A percentile compares a stretch with the other conserved stretches of the same genome.
These are phyloP conservation scores for Parnassius smintheus DNA, from an alignment of 2,888 invertebrate genomes.

Conservation along the genomic window DNA sequence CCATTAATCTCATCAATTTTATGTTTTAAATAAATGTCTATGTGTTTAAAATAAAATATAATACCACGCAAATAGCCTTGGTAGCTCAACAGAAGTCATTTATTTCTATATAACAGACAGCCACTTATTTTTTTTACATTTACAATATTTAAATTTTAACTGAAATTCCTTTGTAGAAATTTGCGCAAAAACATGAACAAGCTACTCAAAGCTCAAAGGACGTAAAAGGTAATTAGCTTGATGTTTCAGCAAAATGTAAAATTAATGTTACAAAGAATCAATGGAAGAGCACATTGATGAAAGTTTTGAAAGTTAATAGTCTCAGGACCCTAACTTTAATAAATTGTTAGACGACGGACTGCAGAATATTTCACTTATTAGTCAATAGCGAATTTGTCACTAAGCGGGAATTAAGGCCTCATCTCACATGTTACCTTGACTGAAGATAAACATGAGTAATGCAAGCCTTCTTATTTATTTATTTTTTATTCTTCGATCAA, in stretches of 20 bases:
- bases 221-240: neutral
- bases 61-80: too few species aligned
- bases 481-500: too few species aligned
- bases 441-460: too few species aligned
- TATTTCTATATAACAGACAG: too few species aligned
- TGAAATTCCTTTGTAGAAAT: neutral
- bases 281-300: neutral
- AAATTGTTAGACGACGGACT: neutral
- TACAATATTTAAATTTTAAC: too few species aligned
- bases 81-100: too few species aligned
- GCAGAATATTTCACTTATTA: constrained; percentile 6
- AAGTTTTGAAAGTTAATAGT: constrained; percentile 3
- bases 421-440: too few species aligned
- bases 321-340: neutral
- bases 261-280: neutral
- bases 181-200: neutral
- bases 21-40: too few species aligned
- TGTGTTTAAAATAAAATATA: too few species aligned
- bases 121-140: too few species aligned
- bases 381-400: neutral
- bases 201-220: neutral
- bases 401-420: neutral
- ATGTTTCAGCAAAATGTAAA: constrained; percentile 1
- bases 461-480: too few species aligned
- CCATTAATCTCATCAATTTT: too few species aligned